Conservation (phyloP, 2,888 invertebrate genomes). For the Dicranocentrus wangi region DNA sequence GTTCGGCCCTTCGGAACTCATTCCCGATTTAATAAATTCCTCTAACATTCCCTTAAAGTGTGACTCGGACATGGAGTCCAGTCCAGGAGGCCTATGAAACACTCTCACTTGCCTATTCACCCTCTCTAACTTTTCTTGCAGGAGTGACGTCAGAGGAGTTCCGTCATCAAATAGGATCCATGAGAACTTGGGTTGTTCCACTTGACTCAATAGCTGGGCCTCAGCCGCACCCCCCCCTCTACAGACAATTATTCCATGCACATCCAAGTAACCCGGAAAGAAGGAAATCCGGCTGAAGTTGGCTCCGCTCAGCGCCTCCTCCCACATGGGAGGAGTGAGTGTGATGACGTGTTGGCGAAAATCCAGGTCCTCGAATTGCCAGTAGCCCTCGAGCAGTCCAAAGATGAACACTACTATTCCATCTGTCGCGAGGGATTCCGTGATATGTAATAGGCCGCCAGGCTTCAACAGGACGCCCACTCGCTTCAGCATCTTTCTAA, state of each 20-base stretch:
- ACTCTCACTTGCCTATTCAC: not conserved
- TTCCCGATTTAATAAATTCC: too few relatives aligned
- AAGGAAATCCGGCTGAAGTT: not conserved
- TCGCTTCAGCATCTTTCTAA: constrained; percentile 38
- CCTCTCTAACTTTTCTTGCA: not conserved
- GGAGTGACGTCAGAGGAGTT: not conserved
- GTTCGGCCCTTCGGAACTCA: not conserved
- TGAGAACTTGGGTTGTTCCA: not conserved
- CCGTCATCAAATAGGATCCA: constrained; percentile 11
- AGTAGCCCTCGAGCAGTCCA: constrained; percentile 60
- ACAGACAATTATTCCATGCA: not conserved
- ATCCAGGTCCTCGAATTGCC: constrained; percentile 51
- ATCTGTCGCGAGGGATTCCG: constrained; percentile 34
- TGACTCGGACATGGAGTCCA: too few relatives aligned
- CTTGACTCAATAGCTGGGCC: not conserved
- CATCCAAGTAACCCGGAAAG: not conserved
- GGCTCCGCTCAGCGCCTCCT: not conserved
- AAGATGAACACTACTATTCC: constrained; percentile 30
- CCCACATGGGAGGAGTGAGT: not conserved
- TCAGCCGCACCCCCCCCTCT: not conserved
- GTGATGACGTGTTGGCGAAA: not conserved
- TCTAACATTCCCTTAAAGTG: too few relatives aligned
- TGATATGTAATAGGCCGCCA: constrained; percentile 34
- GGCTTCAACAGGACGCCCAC: constrained; percentile 28
- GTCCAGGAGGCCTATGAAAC: not conserved